Base-by-base conservation (phyloP, 2,888 invertebrate species). In the Coremacera marginata region DNA sequence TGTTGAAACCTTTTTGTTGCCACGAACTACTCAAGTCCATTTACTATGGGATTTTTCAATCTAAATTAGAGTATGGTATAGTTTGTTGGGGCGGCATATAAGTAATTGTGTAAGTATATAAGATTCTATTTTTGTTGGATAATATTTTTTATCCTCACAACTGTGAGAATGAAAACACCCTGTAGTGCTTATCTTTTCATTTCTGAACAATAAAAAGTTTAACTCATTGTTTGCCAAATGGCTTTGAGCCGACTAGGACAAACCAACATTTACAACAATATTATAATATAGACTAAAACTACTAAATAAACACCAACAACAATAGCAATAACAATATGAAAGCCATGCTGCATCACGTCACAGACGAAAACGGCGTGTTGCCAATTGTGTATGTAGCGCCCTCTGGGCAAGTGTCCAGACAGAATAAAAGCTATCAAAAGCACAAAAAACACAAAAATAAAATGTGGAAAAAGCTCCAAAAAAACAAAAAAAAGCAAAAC, bases 391-490 rank as follows among this genome's bases (percentile, higher is more conserved):
- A 31, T 19, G 34, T 19, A 34, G 52, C 55, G 34, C 70, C 70
- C 55, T 70, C 70, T n/a, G 19, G 70, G 25, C 27, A 55, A 55
- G n/a, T 55, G 27, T 52, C 70, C 70, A 70, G 52, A 70, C 70
- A 70, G 55, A 52, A 70, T 34, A 70, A 67, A 37, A 37, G 65
- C 22, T 37, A 37, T 19, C n/a, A 34, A 65, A 31, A 67, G 37
- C 34, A 34, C 9, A 19, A 16, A 34, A 19, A 67, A 65, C 4
- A 34, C n/a, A 19, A 19, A 65, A 31, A 65, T n/a, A 16, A 34
- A 14, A 4, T 37, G 11, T 19, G 22, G 19, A n/a, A 67, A 37
- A 37, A 9, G 11, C 5, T 14, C 0, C 37, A 67, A 11, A 44
- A 60, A 4, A 5, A 67, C 31, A 44, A 34, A 31, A 37, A 65